Base-by-base conservation (phyloP, 2,113 vertebrate genomes). In the Zosterops japonicus region DNA sequence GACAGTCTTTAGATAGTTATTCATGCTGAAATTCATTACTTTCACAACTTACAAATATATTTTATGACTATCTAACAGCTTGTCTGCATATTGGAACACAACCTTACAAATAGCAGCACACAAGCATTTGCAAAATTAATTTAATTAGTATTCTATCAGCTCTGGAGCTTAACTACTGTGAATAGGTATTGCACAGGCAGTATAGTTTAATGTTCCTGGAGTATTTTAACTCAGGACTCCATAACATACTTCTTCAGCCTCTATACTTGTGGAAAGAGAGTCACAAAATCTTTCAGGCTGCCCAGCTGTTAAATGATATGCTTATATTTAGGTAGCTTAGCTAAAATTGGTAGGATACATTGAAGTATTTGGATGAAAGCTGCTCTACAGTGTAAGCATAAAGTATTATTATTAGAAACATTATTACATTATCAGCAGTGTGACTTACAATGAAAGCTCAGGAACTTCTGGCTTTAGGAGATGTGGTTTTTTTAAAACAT, bases 51-150 rank as follows among this genome's bases (percentile, higher is more conserved):
- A 87, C 86, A 95, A 94, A 96, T 96, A 52, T 71, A 93, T 95
- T 96, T 95, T 93, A 94, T 94, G 70, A 94, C 67, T 95, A 85
- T 93, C 50, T 89, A 96, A 91, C 94, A 97, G 93, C 93, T 95
- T 97, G 92, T 90, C 90, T 95, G 85, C 87, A 78, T 90, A 94
- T 83, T 96, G 92, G 85, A 96, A 93, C 82, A 81, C 90, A 95
- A 70, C 56, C 90, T 95, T 59, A 88, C 90, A 93, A 91, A 92
- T 86, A 93, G 41, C 78, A 95, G 71, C 79, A 86, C 47, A 97
- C 85, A 94, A 92, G 79, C 68, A 86, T 92, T 93, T 0, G 25
- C 85, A 95, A 96, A 96, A 95, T 96, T 90, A 93, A 93, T 95
- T 94, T 94, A 91, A 95, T 91, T 95, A 94, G 93, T 88, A 93